Base-by-base conservation (phyloP, 2,888 invertebrate species). In the Exocentrus adspersus region DNA sequence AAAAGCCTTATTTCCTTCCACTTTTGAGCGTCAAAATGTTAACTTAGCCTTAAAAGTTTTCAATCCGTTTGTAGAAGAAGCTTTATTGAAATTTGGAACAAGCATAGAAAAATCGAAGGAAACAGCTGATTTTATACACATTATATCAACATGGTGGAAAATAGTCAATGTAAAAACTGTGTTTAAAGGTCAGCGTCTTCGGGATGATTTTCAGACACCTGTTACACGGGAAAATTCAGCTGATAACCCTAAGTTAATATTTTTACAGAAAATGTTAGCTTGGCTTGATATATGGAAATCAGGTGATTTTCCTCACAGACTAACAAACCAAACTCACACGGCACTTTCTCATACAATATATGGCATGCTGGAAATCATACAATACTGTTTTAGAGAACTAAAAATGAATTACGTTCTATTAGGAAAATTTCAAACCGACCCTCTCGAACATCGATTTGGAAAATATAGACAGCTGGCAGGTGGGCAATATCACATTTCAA, bases 1-100 rank as follows among this genome's bases (percentile, higher is more conserved):
- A 20, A 63, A 63, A 43, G 54, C 53, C 20, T 21, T 66, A 20
- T 63, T 28, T 60, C 54, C 60, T 14, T 52, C 66, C 5, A 60
- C 12, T 41, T 42, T 52, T 12, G 58, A 65, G 52, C 42, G 46
- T 50, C 51, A 52, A 19, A 30, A 58, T 32, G 24, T 56, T 20
- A 28, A 7, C 6, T 50, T 28, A n/a, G n/a, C n/a, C n/a, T n/a
- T n/a, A n/a, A n/a, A n/a, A n/a, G n/a, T n/a, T n/a, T n/a, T n/a
- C n/a, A 52, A 52, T n/a, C 16, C 52, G 1, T 43, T 45, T 19
- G 17, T 65, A 10, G 51, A 42, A n/a, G 10, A 60, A 12, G 65
- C 58, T 46, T 57, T 65, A 28, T 21, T 24, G 24, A 30, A 50
- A 24, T 62, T 51, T 42, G 60, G 42, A 7, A 12, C 9, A 37